Conservation (phyloP, 2,888 invertebrate species). For the Drosophila paranaensis region DNA sequence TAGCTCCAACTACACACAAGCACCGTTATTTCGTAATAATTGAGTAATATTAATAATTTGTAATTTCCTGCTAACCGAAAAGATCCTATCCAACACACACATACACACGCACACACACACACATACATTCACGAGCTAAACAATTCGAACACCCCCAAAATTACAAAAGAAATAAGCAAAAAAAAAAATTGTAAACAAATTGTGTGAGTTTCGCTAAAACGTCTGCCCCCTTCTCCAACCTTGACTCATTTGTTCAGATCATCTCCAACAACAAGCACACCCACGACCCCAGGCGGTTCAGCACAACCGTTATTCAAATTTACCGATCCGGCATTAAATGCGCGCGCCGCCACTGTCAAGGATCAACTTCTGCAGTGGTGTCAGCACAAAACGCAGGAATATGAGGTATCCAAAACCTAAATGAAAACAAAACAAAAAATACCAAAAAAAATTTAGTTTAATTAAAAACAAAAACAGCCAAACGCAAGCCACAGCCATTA, state of each 20-base stretch:
- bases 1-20: conserved; percentile 26
- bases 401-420: conserved; percentile 90
- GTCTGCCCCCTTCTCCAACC: conserved; percentile 71
- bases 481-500: conserved; percentile 51
- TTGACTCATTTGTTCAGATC: conserved; percentile 87
- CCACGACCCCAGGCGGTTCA: conserved; percentile 85
- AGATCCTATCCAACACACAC: conserved; percentile 19
- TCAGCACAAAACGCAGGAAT: conserved; percentile 98
- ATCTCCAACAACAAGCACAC: conserved; percentile 89
- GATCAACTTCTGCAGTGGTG: conserved; percentile 98
- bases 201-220: conserved; percentile 84
- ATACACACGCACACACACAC: conserved; percentile 1
- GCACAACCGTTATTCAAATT: conserved; percentile 95
- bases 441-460: conserved; percentile 27
- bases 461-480: conserved; percentile 26
- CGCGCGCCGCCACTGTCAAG: conserved; percentile 97
- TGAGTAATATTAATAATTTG: conserved; percentile 37
- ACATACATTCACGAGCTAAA: conserved; percentile 36
- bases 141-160: conserved; percentile 42
- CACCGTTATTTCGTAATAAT: conserved; percentile 25
- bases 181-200: conserved; percentile 34
- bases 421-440: conserved; percentile 38
- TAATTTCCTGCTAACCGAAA: conserved; percentile 54
- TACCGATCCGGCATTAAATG: conserved; percentile 95
- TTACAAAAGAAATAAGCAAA: conserved; percentile 13